Evolutionary conservation across 1,140 invertebrate genomes (phyloP).

Genomic region (Tetramorium parvispinum): DNA sequence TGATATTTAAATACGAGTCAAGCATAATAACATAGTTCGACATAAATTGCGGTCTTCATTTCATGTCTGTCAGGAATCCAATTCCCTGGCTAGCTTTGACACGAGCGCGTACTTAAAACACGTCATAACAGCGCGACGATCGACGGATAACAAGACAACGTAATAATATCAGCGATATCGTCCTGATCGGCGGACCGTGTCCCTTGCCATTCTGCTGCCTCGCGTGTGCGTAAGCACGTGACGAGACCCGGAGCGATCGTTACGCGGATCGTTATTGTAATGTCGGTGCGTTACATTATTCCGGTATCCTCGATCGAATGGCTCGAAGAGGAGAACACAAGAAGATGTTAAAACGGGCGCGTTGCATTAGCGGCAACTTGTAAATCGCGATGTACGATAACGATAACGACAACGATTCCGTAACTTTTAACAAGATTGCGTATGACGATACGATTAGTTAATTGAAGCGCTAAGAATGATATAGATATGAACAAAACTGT

Average conservation of each 20-base stretch:
- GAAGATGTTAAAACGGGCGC: neutral
- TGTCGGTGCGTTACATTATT: conserved; percentile 35
- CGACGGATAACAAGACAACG: conserved; percentile 66
- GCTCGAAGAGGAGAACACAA: conserved; percentile 6
- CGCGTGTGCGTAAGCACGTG: conserved; percentile 46
- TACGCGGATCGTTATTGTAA: conserved; percentile 33
- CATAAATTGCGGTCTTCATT: conserved; percentile 69
- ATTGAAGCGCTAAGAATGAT: neutral
- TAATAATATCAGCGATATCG: conserved; percentile 67
- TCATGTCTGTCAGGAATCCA: conserved; percentile 61
- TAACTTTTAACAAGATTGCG: conserved; percentile 5
- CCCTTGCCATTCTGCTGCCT: conserved; percentile 51
- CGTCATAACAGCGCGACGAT: conserved; percentile 63
- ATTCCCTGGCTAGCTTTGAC: conserved; percentile 15
- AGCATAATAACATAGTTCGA: neutral
- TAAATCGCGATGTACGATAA: conserved; percentile 19
- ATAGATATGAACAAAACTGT: neutral
- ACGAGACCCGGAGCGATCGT: conserved; percentile 25
- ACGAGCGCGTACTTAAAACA: conserved; percentile 22
- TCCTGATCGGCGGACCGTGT: conserved; percentile 64
- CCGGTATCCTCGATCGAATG: neutral
- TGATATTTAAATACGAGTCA: conserved; percentile 23
- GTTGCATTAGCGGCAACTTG: conserved; percentile 1
- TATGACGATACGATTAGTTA: neutral
- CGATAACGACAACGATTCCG: neutral